Conservation (phyloP, 2,888 invertebrate genomes). For the Crossocerus cetratus region DNA sequence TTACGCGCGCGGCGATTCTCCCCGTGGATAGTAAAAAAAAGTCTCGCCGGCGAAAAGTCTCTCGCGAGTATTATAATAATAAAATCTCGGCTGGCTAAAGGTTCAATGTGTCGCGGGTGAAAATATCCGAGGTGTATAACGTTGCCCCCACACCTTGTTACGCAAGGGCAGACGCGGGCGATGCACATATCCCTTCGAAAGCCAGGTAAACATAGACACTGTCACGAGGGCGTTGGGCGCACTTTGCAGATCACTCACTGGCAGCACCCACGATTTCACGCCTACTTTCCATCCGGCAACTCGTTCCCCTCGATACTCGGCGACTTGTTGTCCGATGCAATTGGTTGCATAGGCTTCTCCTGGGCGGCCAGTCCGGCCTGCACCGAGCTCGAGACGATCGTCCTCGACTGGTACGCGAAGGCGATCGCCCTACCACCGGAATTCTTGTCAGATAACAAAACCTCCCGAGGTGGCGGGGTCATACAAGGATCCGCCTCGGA, state of each 20-base stretch:
- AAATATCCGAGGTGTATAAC: not conserved
- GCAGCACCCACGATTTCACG: conserved; percentile 99
- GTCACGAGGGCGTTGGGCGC: not conserved
- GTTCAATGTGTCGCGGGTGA: not conserved
- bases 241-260: conserved; percentile 87
- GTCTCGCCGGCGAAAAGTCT: too few relatives aligned
- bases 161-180: conserved; percentile 3
- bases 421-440: conserved; percentile 86
- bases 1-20: too few relatives aligned
- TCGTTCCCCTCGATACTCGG: conserved; percentile 97
- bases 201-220: not conserved
- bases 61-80: too few relatives aligned
- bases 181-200: conserved; percentile 1
- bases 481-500: conserved; percentile 92
- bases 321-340: conserved; percentile 97
- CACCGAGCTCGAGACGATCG: conserved; percentile 90
- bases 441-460: conserved; percentile 80
- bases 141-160: not conserved
- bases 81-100: too few relatives aligned
- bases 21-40: too few relatives aligned
- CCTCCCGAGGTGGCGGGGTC: conserved; percentile 86
- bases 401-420: conserved; percentile 89
- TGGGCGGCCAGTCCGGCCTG: conserved; percentile 93
- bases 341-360: conserved; percentile 98
- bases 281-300: conserved; percentile 99